Base-by-base conservation (phyloP, 1,140 invertebrate genomes). In the Teleogryllus occipitalis region DNA sequence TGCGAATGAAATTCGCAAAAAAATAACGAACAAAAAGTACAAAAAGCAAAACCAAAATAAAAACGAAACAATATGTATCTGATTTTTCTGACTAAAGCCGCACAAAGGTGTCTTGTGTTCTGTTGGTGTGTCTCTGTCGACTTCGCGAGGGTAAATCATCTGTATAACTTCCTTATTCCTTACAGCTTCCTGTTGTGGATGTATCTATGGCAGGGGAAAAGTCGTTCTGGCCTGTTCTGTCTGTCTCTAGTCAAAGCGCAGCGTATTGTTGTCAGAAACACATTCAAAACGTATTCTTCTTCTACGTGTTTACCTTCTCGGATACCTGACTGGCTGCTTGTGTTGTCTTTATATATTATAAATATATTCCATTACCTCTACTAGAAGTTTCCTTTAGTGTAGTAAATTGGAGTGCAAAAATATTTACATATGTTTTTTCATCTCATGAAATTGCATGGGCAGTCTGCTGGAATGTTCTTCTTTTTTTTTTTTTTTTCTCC, bases 151-250 rank as follows among this genome's bases (percentile, higher is more conserved):
- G 54, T 65, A 65, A 65, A 65, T 65, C 54, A 65, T 65, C 54
- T 65, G 54, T 65, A 65, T 65, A 65, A 65, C 54, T 65, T 65
- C 54, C 54, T 80, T 80, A 80, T 80, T 80, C 79, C 79, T 80
- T 80, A 65, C 79, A 80, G 79, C 79, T 80, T 80, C 79, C 79
- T 80, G 79, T 80, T 80, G 79, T 80, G 79, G 79, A 80, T 80
- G 79, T 80, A 54, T 80, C 78, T 79, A 65, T 79, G 78, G 78
- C 78, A 74, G 79, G 79, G 79, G 75, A 76, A 80, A 76, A 76
- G 73, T 80, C 79, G 79, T 80, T 65, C 54, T 80, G 79, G 79
- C 79, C 79, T 80, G 79, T 80, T 76, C 79, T 80, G 79, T 73
- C 79, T 74, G 76, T 73, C 75, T 76, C 79, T 80, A 80, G 79